These are phyloP conservation scores for Melanotaenia parkinsoni DNA, from an alignment of 2,797 vertebrate genomes.

Conservation along the genomic window DNA sequence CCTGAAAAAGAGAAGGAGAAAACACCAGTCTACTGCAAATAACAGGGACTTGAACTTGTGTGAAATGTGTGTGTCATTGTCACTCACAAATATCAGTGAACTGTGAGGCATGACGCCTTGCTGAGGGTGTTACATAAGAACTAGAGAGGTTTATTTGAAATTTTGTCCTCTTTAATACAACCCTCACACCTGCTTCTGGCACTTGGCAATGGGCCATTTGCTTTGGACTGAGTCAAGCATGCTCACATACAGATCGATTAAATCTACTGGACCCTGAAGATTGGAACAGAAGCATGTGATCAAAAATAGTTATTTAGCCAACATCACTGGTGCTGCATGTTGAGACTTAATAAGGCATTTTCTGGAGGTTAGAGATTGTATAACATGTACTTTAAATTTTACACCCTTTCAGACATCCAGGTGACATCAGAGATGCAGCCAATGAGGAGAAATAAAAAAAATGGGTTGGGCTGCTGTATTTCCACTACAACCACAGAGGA, in stretches of 20 bases:
- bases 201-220: constrained; percentile 46
- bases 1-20: constrained; percentile 32
- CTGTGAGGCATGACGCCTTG: constrained; percentile 53
- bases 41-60: constrained; percentile 48
- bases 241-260: constrained; percentile 6
- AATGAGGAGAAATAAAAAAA: background rate
- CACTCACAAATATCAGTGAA: constrained; percentile 57
- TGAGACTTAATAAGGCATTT: constrained; percentile 21
- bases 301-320: constrained; percentile 16
- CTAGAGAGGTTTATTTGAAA: constrained; percentile 72
- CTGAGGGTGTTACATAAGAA: constrained; percentile 75
- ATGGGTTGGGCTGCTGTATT: background rate
- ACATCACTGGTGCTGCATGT: background rate
- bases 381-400: constrained; percentile 14
- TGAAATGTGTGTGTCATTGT: constrained; percentile 53
- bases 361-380: constrained; percentile 3
- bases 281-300: background rate
- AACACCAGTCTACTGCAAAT: constrained; percentile 27
- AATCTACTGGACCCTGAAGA: background rate
- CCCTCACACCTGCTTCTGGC: constrained; percentile 60
- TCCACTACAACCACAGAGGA: constrained; percentile 15
- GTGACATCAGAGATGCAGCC: constrained; percentile 1
- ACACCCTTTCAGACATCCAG: background rate
- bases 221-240: constrained; percentile 42
- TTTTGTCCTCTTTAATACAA: constrained; percentile 64